Conservation (phyloP, 1,140 invertebrate genomes). For the Drosophila oshimai region DNA sequence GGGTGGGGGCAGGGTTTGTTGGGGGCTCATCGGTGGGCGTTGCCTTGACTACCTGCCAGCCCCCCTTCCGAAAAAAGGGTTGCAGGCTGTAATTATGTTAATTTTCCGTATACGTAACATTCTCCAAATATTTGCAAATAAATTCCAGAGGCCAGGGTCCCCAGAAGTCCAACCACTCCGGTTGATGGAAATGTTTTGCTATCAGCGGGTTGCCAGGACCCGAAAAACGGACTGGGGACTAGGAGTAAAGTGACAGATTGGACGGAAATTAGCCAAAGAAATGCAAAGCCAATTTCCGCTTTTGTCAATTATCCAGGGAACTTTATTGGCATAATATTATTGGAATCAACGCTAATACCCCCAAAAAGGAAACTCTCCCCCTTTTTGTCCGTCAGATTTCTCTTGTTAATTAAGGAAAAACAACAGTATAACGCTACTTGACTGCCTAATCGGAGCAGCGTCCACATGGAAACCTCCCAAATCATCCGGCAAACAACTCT, state of each 20-base stretch:
- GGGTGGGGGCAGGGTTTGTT: too few relatives aligned
- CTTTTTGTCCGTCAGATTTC: conserved; percentile 7
- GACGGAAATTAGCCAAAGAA: conserved; percentile 26
- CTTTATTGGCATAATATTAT: conserved; percentile 35
- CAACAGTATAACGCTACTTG: conserved; percentile 33
- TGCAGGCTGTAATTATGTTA: conserved; percentile 68
- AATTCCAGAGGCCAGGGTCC: conserved; percentile 10
- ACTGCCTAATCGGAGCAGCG: conserved; percentile 31
- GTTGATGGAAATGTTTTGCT: conserved; percentile 34
- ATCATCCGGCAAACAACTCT: conserved; percentile 41
- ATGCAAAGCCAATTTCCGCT: conserved; percentile 38
- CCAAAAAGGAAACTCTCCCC: background rate
- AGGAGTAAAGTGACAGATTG: conserved; percentile 22
- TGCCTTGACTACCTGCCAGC: conserved; percentile 21
- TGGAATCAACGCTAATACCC: conserved; percentile 13
- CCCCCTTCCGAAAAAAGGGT: conserved; percentile 37
- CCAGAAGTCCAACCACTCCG: background rate
- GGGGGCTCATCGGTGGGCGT: conserved; percentile 10
- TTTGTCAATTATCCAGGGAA: conserved; percentile 20
- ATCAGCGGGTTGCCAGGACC: conserved; percentile 9
- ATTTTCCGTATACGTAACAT: conserved; percentile 60
- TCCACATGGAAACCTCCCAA: conserved; percentile 32
- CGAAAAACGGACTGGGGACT: background rate
- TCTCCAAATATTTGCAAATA: conserved; percentile 45
- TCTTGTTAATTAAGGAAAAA: conserved; percentile 37